Base-by-base conservation (phyloP, 2,888 invertebrate genomes). In the Eubasilissa splendida region DNA sequence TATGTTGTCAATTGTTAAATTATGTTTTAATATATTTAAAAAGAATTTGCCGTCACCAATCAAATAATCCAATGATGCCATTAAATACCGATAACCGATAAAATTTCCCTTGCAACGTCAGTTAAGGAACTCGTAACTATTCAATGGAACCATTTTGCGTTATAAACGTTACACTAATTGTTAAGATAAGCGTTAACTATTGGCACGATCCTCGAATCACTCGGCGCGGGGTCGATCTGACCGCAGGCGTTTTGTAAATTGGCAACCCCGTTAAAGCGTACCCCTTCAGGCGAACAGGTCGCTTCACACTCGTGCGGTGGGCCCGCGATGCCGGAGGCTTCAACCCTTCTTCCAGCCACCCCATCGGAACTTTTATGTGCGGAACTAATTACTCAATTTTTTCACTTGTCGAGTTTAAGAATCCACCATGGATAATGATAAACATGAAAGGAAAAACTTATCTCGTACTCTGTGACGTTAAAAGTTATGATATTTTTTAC, bases 151-250 rank as follows among this genome's bases (percentile, higher is more conserved):
- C 68, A 50, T 68, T n/a, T 63, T 33, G 52, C 71, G 70, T 78
- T 73, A 80, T 80, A 60, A 83, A 79, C 50, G 79, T 59, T 33
- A 31, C 14, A 76, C 66, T 82, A 80, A 82, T 76, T 77, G 81
- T 81, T 79, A 81, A 83, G 83, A 82, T 82, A 82, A 82, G 60
- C 80, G 76, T 76, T 80, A 80, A 76, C 76, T 76, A 76, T 76
- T 42, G 80, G 71, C 80, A 63, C 71, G 65, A 70, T 80, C 58
- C 33, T 59, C n/a, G 66, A 66, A 66, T 66, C 65, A 68, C 56
- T 68, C 58, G 65, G 56, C 52, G 68, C 76, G 77, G 79, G 81
- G 77, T 80, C 54, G 56, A 42, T 58, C 52, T 76, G 74, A 77
- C 80, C 80, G 53, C 66, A 52, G 76, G 77, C 82, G 58, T 58